A percentile compares a stretch with the other conserved stretches of the same genome.
Conservation (phyloP, 2,797 vertebrate species). For the Prionace glauca region DNA sequence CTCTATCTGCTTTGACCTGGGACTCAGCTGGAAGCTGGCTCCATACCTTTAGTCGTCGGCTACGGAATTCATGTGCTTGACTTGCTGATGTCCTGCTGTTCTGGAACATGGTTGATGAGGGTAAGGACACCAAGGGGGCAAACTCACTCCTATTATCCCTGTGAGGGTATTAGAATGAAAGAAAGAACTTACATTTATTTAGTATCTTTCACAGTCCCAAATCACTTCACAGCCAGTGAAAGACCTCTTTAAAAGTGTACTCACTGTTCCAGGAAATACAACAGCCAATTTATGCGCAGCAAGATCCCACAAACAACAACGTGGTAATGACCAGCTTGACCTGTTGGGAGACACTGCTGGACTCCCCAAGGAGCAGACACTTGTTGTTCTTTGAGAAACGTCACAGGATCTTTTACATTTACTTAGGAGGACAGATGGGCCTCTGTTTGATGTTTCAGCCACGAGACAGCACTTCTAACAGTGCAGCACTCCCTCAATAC, state of each 20-base stretch:
- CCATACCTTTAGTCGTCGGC: background rate
- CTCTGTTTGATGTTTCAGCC: background rate
- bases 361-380: background rate
- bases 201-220: background rate
- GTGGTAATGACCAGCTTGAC: background rate
- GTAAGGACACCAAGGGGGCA: constrained; percentile 5
- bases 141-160: constrained; percentile 25
- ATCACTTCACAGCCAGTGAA: background rate
- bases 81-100: background rate
- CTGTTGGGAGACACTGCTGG: too few species aligned
- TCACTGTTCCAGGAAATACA: background rate
- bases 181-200: background rate
- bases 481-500: background rate
- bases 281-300: too few species aligned
- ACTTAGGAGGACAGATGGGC: too few species aligned
- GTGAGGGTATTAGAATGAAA: background rate
- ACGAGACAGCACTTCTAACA: background rate
- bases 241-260: background rate
- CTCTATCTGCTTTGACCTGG: background rate
- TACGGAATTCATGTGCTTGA: background rate
- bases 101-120: constrained; percentile 9
- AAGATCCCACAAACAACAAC: background rate
- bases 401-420: background rate
- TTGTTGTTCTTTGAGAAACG: too few species aligned
- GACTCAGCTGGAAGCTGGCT: background rate